Evolutionary conservation across 2,888 invertebrate species (phyloP).

Genomic region (Molanna angustata): DNA sequence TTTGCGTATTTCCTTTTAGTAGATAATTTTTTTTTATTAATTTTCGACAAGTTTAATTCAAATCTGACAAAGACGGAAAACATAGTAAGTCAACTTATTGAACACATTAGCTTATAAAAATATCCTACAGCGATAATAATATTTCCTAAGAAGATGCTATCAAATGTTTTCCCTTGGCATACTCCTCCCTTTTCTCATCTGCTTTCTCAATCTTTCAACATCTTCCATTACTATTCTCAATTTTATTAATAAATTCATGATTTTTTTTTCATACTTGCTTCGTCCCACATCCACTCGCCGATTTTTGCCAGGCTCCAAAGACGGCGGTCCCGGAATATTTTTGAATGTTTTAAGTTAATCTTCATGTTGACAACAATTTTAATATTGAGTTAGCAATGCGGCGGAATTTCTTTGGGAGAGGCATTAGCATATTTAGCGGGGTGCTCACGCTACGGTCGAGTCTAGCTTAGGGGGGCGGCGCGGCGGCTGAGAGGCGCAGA

Average conservation of each 20-base stretch:
- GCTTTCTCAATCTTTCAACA: background rate
- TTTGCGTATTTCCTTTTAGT: too few relatives aligned
- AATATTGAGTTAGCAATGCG: constrained; percentile 23
- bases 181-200: background rate
- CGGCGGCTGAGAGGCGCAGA: background rate
- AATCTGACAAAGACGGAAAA: too few relatives aligned
- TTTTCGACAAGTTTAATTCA: too few relatives aligned
- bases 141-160: too few relatives aligned
- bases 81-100: too few relatives aligned
- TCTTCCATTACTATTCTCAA: background rate
- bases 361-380: constrained; percentile 26
- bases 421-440: constrained; percentile 11
- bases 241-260: constrained; percentile 13
- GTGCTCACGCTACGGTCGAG: constrained; percentile 1
- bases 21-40: too few relatives aligned
- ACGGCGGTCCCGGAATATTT: constrained; percentile 14
- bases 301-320: background rate
- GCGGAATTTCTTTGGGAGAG: constrained; percentile 1
- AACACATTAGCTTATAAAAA: too few relatives aligned
- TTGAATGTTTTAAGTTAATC: constrained; percentile 23
- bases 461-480: too few relatives aligned
- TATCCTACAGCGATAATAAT: too few relatives aligned
- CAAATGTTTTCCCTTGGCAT: background rate
- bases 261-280: constrained; percentile 10
- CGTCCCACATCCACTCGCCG: constrained; percentile 1